Evolutionary conservation across 2,888 invertebrate genomes (phyloP).

Genomic region (Malthinus flaveolus): DNA sequence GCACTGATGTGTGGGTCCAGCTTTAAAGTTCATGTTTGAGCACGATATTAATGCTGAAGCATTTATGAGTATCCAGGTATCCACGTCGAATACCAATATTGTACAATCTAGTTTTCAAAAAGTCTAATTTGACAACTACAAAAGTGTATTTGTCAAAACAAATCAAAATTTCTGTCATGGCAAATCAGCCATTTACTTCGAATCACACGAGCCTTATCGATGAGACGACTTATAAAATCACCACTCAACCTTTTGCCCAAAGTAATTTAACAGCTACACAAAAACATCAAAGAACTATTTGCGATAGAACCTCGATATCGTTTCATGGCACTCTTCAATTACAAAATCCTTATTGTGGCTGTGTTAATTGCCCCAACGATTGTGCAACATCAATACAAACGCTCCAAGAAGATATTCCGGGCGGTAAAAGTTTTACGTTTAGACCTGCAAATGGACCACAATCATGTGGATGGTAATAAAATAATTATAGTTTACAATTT

Average conservation of each 20-base stretch:
- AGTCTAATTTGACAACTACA: not conserved
- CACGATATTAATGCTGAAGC: too few relatives aligned
- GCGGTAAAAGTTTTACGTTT: constrained; percentile 32
- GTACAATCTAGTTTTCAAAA: too few relatives aligned
- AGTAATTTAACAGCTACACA: constrained; percentile 40
- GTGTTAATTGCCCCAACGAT: constrained; percentile 28
- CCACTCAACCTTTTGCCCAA: constrained; percentile 35
- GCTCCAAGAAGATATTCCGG: constrained; percentile 14
- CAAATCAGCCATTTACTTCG: constrained; percentile 38
- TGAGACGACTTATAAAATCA: constrained; percentile 36
- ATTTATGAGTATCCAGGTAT: too few relatives aligned
- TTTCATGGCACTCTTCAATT: constrained; percentile 30
- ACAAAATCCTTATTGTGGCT: constrained; percentile 11
- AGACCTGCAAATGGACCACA: not conserved
- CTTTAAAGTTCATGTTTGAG: too few relatives aligned
- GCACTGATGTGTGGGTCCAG: too few relatives aligned
- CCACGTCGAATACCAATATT: too few relatives aligned
- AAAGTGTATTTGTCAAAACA: not conserved
- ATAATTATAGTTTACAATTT: too few relatives aligned
- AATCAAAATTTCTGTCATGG: constrained; percentile 18
- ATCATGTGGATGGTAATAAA: too few relatives aligned
- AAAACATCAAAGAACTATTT: constrained; percentile 39
- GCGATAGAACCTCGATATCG: constrained; percentile 37
- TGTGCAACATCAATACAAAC: constrained; percentile 6
- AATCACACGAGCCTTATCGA: constrained; percentile 36